Evolutionary conservation across 1,140 invertebrate genomes (phyloP).

Genomic region (Maniola jurtina): DNA sequence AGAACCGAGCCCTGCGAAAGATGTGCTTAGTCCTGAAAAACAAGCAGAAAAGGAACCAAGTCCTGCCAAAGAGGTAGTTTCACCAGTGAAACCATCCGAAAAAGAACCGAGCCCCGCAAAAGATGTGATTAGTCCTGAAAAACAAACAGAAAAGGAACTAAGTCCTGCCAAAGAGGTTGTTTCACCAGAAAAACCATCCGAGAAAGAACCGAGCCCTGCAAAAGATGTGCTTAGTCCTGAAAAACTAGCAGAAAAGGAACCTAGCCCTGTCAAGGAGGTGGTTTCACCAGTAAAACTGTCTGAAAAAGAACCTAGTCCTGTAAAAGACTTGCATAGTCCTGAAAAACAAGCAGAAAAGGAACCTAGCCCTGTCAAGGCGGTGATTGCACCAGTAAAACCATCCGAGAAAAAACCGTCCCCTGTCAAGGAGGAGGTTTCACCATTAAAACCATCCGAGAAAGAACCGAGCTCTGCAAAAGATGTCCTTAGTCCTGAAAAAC

Average conservation of each 20-base stretch:
- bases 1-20: constrained; percentile 6
- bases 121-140: not conserved
- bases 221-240: constrained; percentile 2
- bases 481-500: constrained; percentile 1
- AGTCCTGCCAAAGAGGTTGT: constrained; percentile 4
- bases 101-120: constrained; percentile 13
- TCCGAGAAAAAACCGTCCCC: constrained; percentile 4
- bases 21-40: too few species aligned
- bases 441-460: not conserved
- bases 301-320: constrained; percentile 23
- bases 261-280: constrained; percentile 15
- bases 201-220: constrained; percentile 6
- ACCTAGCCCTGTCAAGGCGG: constrained; percentile 19
- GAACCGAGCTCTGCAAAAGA: constrained; percentile 11
- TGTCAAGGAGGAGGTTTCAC: constrained; percentile 3
- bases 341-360: not conserved
- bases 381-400: not conserved
- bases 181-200: not conserved
- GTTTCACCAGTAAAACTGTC: not conserved
- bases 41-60: constrained; percentile 21
- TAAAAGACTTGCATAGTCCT: not conserved
- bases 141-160: not conserved
- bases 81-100: not conserved
- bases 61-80: not conserved
- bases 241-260: constrained; percentile 12